Base-by-base conservation (phyloP, 2,113 vertebrate genomes). In the Oreotragus oreotragus region DNA sequence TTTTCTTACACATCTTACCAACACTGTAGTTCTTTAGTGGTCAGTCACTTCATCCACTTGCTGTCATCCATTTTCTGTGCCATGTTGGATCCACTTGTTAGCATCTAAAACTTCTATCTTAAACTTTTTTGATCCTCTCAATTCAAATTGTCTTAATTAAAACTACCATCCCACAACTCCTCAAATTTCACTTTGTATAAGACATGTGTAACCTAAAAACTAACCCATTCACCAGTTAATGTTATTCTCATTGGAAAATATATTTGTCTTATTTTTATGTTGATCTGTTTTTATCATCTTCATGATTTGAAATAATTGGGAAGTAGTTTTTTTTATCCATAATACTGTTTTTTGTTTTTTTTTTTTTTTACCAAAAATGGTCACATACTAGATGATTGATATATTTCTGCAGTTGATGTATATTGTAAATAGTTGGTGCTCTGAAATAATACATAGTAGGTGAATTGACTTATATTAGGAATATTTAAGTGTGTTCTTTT, bases 11-110 rank as follows among this genome's bases (percentile, higher is more conserved):
- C 95, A 98, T 97, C 88, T 96, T 96, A 93, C 88, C 85, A 85
- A 94, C 95, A 96, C 92, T 90, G 97, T 94, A 95, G 96, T 98
- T 98, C 95, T 93, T 98, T 57, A 88, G 93, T 96, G 96, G 97
- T 95, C 96, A 95, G 93, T 93, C 53, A 91, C 90, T 98, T 98
- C 97, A 97, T 97, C 97, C 97, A 93, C 77, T 90, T 96, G 97
- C 96, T 98, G 79, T 36, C 80, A 16, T 83, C 27, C 27, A 83
- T n/a, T 83, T 39, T 83, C 80, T 83, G 53, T 83, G n/a, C n/a
- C n/a, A 55, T 83, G 33, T 27, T 9, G 21, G 33, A 83, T 83
- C 33, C 51, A 55, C n/a, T 83, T 83, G n/a, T 55, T 53, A 55
- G 23, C 80, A 83, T 55, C 51, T 36, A 25, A 83, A 55, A 58